phyloP scores from a whole-genome alignment of 2,797 vertebrate species.

The Basileuterus tristriatus region DNA sequence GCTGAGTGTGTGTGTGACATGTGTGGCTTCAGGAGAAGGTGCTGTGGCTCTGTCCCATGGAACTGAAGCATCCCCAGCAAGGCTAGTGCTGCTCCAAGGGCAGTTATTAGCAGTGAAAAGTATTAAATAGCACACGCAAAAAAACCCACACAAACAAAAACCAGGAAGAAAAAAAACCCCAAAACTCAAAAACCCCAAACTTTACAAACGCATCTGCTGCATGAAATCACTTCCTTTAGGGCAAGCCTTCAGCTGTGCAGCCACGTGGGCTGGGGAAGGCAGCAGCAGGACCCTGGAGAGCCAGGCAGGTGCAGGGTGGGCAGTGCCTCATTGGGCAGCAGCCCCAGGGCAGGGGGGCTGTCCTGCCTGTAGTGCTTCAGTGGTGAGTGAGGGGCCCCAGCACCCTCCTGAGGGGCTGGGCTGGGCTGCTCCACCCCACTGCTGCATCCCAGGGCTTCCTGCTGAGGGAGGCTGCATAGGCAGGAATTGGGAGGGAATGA shows the following conservation, averaged over 20 bases:
- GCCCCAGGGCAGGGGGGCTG: rapidly evolving
- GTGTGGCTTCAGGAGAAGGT: not conserved
- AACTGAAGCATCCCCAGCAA: not conserved
- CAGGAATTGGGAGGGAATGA: not conserved
- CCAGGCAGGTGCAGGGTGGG: rapidly evolving
- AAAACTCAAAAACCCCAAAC: not conserved
- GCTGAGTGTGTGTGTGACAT: rapidly evolving
- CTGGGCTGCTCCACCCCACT: not conserved
- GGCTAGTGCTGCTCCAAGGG: not conserved
- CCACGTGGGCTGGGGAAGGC: not conserved
- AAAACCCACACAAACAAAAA: not conserved
- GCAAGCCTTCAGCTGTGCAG: not conserved
- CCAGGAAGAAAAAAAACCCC: not conserved
- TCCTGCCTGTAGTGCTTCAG: not conserved
- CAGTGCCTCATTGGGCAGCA: not conserved
- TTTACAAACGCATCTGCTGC: not conserved
- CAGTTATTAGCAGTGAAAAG: not conserved
- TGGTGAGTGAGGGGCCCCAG: not conserved
- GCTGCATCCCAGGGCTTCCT: not conserved
- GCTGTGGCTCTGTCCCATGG: not conserved
- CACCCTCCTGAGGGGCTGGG: not conserved
- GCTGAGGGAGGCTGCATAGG: not conserved
- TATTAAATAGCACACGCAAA: not conserved
- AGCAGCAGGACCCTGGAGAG: not conserved
- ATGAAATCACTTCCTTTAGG: not conserved